Evolutionary conservation across 2,113 vertebrate genomes (phyloP), one percentile per base, ranked within the genome.

Genomic region (Dinomys branickii): DNA sequence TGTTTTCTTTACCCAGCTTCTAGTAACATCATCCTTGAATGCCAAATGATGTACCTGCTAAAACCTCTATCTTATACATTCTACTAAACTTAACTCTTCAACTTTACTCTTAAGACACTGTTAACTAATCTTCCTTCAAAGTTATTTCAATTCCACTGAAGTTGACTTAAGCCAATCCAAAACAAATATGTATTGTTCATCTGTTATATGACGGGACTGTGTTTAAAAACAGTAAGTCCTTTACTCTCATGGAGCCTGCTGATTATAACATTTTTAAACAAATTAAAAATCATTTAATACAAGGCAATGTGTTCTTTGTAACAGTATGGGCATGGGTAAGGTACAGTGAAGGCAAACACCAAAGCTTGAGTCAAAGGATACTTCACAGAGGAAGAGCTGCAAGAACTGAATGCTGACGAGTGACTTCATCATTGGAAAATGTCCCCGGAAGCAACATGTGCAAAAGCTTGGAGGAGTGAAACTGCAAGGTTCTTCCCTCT

Each of bases 191-290:
- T 24, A 47, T 54, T n/a, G 17, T 87, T 33, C 26, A 38, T 73
- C 28, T 89, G 71, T 94, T 81, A 28, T 22, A 75, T 75, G 75
- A 67, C 3, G 81, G 38, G 41, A 56, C 7, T 35, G 5, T 30
- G 13, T 80, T 92, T 38, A 88, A 63, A 44, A 88, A 95, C 38
- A 80, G 12, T 38, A 67, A 50, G 5, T 77, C 26, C 26, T 33
- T 88, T 77, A 41, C 3, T 28, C 28, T 82, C 30, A 9, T 88
- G 44, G 47, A 85, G 22, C 58, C 88, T 89, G 19, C 30, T 80
- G 30, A 26, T 85, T 95, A 85, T 24, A 54, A 82, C 52, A 77
- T n/a, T 26, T 33, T 91, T 93, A 91, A 88, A 59, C 33, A 59
- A 22, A 61, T 71, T 69, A 63, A 88, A 77, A 77, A 58, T 33